Percentiles rank a stretch among this genome's conserved stretches.
Conservation (phyloP, 2,113 vertebrate species). For the Elephas maximus region DNA sequence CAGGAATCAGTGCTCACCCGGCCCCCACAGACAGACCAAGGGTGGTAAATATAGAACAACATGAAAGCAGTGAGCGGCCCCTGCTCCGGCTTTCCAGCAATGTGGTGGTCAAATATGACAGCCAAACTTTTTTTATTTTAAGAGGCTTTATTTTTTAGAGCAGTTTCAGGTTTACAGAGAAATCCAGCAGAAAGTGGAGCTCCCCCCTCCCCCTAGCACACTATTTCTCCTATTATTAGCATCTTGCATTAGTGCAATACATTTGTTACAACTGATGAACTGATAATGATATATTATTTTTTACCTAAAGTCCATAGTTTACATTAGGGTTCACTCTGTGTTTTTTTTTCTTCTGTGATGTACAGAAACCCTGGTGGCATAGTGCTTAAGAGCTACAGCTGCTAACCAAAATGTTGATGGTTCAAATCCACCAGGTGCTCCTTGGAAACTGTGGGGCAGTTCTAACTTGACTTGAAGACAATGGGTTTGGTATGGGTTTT, state of each 20-base stretch:
- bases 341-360: background rate
- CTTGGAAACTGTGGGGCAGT: too few species aligned
- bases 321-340: background rate
- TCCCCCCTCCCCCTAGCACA: fast-evolving
- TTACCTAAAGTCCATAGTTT: background rate
- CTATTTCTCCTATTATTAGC: background rate
- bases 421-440: too few species aligned
- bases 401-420: too few species aligned
- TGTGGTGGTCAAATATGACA: slow-evolving; percentile 23
- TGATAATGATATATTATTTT: background rate
- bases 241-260: background rate
- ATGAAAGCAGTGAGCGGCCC: slow-evolving; percentile 81
- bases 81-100: slow-evolving; percentile 76
- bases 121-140: slow-evolving; percentile 26
- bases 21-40: slow-evolving; percentile 75
- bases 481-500: background rate
- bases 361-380: too few species aligned
- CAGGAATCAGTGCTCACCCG: slow-evolving; percentile 85
- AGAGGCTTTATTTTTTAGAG: background rate
- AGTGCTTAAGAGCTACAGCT: too few species aligned
- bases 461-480: too few species aligned
- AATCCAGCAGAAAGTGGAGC: background rate
- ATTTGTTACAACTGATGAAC: background rate
- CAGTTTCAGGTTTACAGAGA: background rate
- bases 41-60: slow-evolving; percentile 88